A percentile compares a stretch with the other conserved stretches of the same genome.
Evolutionary conservation across 92 coral and sea anemone species (phyloP).

Genomic region (Phymanthus crucifer): DNA sequence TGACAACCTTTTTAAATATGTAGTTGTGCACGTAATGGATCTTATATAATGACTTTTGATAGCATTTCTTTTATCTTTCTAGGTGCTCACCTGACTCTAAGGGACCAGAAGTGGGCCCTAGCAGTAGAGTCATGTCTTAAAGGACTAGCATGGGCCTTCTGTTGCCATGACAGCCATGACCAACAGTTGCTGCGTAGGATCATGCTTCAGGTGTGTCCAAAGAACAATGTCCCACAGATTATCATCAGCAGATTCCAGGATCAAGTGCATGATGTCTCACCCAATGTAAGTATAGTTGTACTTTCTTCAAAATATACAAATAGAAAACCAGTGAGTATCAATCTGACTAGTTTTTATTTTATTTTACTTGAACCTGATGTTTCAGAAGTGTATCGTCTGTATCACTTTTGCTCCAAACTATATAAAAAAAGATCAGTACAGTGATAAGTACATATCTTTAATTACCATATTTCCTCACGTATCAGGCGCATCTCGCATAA

Average conservation of each 20-base stretch:
- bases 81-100: constrained; percentile 84
- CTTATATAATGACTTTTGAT: no score
- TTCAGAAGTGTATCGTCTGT: no score
- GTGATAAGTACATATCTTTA: no score
- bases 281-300: constrained; percentile 54
- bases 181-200: constrained; percentile 63
- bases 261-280: constrained; percentile 70
- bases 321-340: no score
- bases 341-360: no score
- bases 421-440: no score
- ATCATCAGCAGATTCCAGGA: constrained; percentile 86
- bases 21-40: no score
- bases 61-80: neutral
- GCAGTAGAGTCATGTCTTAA: constrained; percentile 86
- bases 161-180: constrained; percentile 90
- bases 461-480: no score
- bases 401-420: no score
- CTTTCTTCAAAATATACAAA: neutral
- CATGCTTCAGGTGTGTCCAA: constrained; percentile 56
- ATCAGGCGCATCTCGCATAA: no score
- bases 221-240: constrained; percentile 64
- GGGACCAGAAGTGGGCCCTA: constrained; percentile 80
- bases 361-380: no score
- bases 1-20: no score
- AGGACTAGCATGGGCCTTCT: constrained; percentile 70